Conservation (phyloP, 2,797 vertebrate species). For the Phrynocephalus forsythii region DNA sequence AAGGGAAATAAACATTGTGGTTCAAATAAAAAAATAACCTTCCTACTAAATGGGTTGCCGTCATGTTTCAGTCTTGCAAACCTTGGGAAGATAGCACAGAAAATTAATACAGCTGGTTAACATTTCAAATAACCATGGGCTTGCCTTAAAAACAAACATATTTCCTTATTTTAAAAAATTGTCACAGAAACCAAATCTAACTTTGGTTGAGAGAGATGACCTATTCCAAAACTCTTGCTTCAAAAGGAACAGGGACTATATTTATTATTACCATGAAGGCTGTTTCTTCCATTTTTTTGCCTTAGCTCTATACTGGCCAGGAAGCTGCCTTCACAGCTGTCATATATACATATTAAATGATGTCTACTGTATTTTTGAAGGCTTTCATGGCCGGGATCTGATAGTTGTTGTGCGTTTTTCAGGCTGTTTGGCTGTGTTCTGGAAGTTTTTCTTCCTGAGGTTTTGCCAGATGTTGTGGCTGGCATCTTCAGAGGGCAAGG, state of each 20-base stretch:
- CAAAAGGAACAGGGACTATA: background rate
- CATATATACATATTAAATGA: too few species aligned
- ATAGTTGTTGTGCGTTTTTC: too few species aligned
- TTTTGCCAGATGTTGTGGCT: too few species aligned
- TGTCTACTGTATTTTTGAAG: too few species aligned
- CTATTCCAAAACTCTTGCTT: background rate
- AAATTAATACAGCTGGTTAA: constrained; percentile 47
- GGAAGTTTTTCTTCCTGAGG: too few species aligned
- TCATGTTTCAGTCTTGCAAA: constrained; percentile 61
- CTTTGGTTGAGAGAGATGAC: background rate
- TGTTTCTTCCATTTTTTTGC: background rate
- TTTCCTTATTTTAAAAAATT: constrained; percentile 10
- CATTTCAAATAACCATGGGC: background rate
- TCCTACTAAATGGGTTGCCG: constrained; percentile 69
- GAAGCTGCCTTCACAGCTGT: background rate
- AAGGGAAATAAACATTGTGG: constrained; percentile 62
- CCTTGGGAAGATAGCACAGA: constrained; percentile 58
- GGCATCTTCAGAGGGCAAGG: too few species aligned
- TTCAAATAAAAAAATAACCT: constrained; percentile 55
- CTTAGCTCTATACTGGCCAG: too few species aligned
- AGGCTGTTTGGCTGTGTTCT: too few species aligned
- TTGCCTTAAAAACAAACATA: constrained; percentile 4
- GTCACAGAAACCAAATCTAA: background rate
- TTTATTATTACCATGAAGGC: background rate
- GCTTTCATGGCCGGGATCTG: too few species aligned